Evolutionary conservation across 2,113 vertebrate genomes (phyloP), one percentile per base, ranked within the genome.

Genomic region (Donacobius atricapilla): DNA sequence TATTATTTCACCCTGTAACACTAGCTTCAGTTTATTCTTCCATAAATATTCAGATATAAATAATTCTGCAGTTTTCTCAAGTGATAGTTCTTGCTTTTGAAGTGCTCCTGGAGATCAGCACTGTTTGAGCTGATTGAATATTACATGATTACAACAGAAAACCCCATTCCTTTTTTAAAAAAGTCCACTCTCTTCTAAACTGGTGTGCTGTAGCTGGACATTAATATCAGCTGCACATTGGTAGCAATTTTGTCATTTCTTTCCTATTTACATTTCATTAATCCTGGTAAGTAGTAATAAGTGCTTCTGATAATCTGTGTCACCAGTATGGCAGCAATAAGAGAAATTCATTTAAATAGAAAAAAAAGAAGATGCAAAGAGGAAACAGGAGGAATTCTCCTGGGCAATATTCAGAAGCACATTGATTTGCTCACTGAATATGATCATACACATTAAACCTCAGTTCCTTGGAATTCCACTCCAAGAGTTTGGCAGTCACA

Each of bases 401-500:
- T 45, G 51, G 75, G 82, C 68, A 78, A 77, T 63, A 75, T 45
- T 92, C 83, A 93, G 60, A 83, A 93, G 51, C 79, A 63, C 50
- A 28, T 66, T 86, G 94, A 90, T 86, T 86, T 93, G 56, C 40
- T 91, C 83, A 86, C 56, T 95, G 94, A 94, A 89, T 77, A 90
- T 66, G 75, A 81, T 78, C 66, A 77, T 8, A 58, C 21, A 69
- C 35, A 87, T 95, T 96, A 95, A 82, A 72, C 70, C 64, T 89
- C 77, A 86, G 56, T 68, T 96, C 90, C 79, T 39, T 94, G 90
- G 90, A 96, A 96, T 95, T 94, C 63, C 54, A 93, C 71, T 45
- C 64, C 60, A 68, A 90, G 83, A 93, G 31, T 58, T 13, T 83
- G 76, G 64, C 87, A 94, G 53, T 31, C 80, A 81, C 57, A 80